Evolutionary conservation across 2,888 invertebrate genomes (phyloP), one percentile per base, ranked within the genome.

Genomic region (Eurytoma californica): DNA sequence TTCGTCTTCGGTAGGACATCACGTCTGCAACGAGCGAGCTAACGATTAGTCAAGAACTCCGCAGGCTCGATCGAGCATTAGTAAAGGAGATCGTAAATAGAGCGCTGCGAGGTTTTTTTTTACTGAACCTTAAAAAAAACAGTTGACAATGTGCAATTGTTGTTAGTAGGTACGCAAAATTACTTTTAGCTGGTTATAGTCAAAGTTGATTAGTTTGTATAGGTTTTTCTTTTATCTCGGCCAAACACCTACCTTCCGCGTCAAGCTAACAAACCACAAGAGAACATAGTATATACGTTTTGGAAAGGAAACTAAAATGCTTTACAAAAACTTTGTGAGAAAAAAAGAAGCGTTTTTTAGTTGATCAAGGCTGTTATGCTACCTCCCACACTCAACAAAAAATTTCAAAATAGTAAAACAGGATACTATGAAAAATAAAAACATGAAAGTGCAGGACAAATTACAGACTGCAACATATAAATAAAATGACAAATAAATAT

Each of bases 1-100:
- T 89, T 87, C 85, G 85, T 85, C 90, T 84, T 86, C 89, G 89
- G 85, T 87, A 88, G 85, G 92, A 92, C 91, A 92, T 93, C 92
- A 93, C 92, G 92, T 92, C 92, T 92, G 82, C 12, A 83, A 80
- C 13, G 58, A 53, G 58, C n/a, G 18, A n/a, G 13, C 30, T 24
- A 18, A 28, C 49, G 4, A 61, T 75, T 78, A 78, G 53, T 61
- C 14, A 18, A 7, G 13, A 9, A 39, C 30, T 9, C 39, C 39
- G 39, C 39, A 39, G 39, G 39, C 70, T 39, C 20, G 2, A 18
- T 28, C 57, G 67, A 72, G 67, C 24, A 49, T 72, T 75, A 76
- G 63, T 76, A 30, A 28, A 24, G 20, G 20, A 67, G 18, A 68
- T 18, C 58, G 18, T 68, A 57, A 57, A 53, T 69, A 75, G 53